Evolutionary conservation across 2,797 vertebrate species (phyloP), one percentile per base, ranked within the genome.

Genomic region (Sebastes cheni): DNA sequence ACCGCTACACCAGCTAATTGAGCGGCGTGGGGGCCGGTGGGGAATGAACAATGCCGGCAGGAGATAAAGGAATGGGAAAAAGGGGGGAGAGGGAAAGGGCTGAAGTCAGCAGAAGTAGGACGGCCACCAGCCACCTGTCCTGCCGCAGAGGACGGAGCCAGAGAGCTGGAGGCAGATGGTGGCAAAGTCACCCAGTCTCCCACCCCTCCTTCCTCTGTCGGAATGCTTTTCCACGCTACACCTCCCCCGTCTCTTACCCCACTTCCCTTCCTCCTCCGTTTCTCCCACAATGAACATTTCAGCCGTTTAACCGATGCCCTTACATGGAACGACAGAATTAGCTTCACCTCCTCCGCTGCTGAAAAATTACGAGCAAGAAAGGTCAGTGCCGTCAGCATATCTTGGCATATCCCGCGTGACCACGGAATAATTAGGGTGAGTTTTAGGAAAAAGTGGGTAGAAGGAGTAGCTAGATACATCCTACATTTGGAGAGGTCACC

Each of bases 1-100:
- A 94, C 93, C 89, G 83, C 87, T 93, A 91, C 94, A 94, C 92
- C 92, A 60, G 89, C 90, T 96, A 96, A 96, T 95, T 95, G 94
- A 92, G 91, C 81, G 75, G 88, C 58, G 83, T 77, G 81, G 84
- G 42, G 90, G 88, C 90, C 88, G 69, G 89, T 90, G 88, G 92
- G 93, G 93, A 93, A 84, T 75, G 91, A 93, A 93, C 93, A 94
- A 93, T 92, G 90, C 86, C 85, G 77, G 89, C 89, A 92, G 90
- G 89, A 91, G 91, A 93, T 90, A 91, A 90, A 90, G 86, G 86
- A 88, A 86, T 29, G 85, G 14, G 62, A 36, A 22, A 64, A 34
- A 65, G 77, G 72, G 76, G 64, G 73, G 70, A 77, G 27, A 59
- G 77, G 68, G 81, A 77, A 91, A 93, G 80, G 90, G 91, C 92